These are phyloP conservation scores for Pseudomyrmex flavicornis DNA, from an alignment of 1,140 invertebrate species.

Conservation along the genomic window DNA sequence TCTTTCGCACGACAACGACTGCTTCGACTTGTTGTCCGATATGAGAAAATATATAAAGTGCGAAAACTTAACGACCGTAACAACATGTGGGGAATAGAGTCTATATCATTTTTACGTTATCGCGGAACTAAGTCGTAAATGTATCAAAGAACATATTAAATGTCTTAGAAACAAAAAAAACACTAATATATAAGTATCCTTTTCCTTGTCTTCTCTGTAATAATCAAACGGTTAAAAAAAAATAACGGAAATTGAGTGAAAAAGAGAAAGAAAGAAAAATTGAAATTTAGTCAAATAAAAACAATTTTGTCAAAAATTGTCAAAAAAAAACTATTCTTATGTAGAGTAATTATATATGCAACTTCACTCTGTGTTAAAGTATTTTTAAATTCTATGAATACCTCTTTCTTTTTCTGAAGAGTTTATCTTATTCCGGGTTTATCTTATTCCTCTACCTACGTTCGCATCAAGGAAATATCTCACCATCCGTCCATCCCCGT, in stretches of 20 bases:
- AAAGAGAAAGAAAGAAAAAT: no score
- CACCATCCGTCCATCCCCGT: neutral
- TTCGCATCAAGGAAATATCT: neutral
- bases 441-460: neutral
- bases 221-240: no score
- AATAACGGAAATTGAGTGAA: no score
- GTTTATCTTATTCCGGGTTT: neutral
- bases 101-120: no score
- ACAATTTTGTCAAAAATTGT: no score
- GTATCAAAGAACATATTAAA: slow-evolving; percentile 4
- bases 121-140: no score
- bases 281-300: no score
- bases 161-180: neutral
- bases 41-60: neutral
- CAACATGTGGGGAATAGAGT: neutral
- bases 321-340: no score
- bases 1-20: neutral
- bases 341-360: no score
- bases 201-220: no score
- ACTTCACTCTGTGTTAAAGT: neutral
- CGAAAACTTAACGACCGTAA: slow-evolving; percentile 24
- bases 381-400: neutral
- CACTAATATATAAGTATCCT: no score
- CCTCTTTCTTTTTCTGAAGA: neutral
- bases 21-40: neutral